Evolutionary conservation across 2,888 invertebrate genomes (phyloP).

Genomic region (Phengaris arion): DNA sequence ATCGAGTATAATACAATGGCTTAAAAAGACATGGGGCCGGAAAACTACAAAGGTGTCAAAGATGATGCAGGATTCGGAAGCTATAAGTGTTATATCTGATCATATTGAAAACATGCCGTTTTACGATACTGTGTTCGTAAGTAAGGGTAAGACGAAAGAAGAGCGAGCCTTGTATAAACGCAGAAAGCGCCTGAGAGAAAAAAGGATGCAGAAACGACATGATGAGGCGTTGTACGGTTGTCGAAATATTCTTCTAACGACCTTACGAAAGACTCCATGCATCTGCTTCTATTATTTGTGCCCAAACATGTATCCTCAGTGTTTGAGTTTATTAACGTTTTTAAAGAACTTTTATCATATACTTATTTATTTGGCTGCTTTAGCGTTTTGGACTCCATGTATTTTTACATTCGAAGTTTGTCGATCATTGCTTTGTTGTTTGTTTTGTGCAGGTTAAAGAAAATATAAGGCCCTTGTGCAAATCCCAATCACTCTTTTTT

Average conservation of each 20-base stretch:
- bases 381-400: slow-evolving; percentile 47
- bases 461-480: slow-evolving; percentile 16
- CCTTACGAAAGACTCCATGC: slow-evolving; percentile 54
- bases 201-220: slow-evolving; percentile 45
- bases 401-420: slow-evolving; percentile 50
- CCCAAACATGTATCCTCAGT: slow-evolving; percentile 56
- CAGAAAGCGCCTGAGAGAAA: slow-evolving; percentile 40
- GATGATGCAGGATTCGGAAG: slow-evolving; percentile 47
- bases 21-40: slow-evolving; percentile 40
- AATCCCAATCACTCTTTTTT: background rate
- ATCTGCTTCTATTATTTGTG: slow-evolving; percentile 57
- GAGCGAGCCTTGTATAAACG: slow-evolving; percentile 41
- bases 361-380: slow-evolving; percentile 44
- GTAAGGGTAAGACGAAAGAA: slow-evolving; percentile 46
- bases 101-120: slow-evolving; percentile 44
- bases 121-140: slow-evolving; percentile 43
- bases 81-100: slow-evolving; percentile 46
- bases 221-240: slow-evolving; percentile 47
- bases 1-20: slow-evolving; percentile 40
- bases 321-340: slow-evolving; percentile 46
- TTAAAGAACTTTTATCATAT: slow-evolving; percentile 46
- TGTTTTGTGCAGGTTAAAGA: slow-evolving; percentile 45
- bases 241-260: slow-evolving; percentile 47
- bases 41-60: slow-evolving; percentile 47
- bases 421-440: slow-evolving; percentile 50